Base-by-base conservation (phyloP, 1,140 invertebrate species). In the Microplitis mediator region DNA sequence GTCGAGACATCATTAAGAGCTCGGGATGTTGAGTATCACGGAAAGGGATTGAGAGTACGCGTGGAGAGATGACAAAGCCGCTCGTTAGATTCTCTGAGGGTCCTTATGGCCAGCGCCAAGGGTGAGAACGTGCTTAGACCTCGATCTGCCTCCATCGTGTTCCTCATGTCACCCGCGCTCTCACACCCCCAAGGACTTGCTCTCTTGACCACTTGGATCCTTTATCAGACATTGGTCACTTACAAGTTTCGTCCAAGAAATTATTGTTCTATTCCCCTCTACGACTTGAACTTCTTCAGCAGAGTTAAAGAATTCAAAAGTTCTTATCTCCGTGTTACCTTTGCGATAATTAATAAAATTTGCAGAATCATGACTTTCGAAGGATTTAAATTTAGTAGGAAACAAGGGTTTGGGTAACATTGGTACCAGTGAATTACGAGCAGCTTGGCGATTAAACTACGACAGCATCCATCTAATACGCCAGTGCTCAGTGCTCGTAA, bases 1-100 rank as follows among this genome's bases (percentile, higher is more conserved):
- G 9, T 16, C 39, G 14, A 51, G 32, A 14, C 81, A 77, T 82
- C 76, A 81, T 82, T 82, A 81, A 80, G 80, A 81, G 78, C 68
- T 34, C 77, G 69, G 58, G 54, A 74, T 67, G 52, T 11, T 16
- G 45, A 36, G 14, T 35, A 74, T 68, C 68, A 70, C 14, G 69
- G 76, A 75, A 72, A 77, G 71, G 62, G 73, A 72, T 16, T 14
- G 58, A 63, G 39, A 32, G 67, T 16, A 69, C 39, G 58, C 39
- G 64, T 67, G 56, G 60, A 72, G 75, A 76, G 36, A 81, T 76
- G 79, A 78, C 76, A 83, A 83, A 86, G 81, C 78, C 79, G 80
- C 78, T 79, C 78, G 80, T 83, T 85, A 86, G 84, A 83, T 80
- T 81, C 84, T 86, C 77, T 76, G 80, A 81, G 82, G 82, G 80